Evolutionary conservation across 2,797 vertebrate genomes (phyloP), one percentile per base, ranked within the genome.

Genomic region (Cyprinodon diabolis): DNA sequence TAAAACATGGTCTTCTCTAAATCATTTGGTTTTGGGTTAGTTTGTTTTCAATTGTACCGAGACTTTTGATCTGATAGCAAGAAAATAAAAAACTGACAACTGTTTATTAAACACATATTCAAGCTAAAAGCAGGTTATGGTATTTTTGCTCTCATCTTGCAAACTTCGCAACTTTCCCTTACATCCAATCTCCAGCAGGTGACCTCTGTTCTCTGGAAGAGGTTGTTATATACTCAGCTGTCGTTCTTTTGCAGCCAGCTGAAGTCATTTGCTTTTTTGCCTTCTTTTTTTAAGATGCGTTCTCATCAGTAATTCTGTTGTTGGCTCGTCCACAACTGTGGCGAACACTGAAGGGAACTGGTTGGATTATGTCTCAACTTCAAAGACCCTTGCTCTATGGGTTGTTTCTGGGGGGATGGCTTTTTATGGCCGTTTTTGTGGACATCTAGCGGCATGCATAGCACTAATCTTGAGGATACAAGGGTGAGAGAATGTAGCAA

Each of bases 351-450:
- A 67, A 80, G 76, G 71, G 82, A 78, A 84, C 78, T 78, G 85
- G 82, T 90, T 70, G 60, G 15, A 1, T 57, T 25, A 69, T 81
- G 69, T 80, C 78, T 77, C 30, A 25, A 80, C 72, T 92, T 93
- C 89, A 91, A 91, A 92, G 84, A 68, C 56, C 45, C 77, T 45
- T 71, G 67, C 13, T 37, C 58, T 76, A 49, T 81, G 82, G 81
- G 68, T 74, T 68, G 84, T 79, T 79, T 66, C 80, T 86, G 74
- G 82, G 40, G 60, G 79, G 87, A 73, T 84, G 83, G 65, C 69
- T 66, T 89, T 93, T 94, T 93, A 93, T 82, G 89, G 83, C 84
- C 11, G 78, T 91, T 86, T 91, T 86, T 91, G 90, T 87, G 91
- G 89, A 92, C 88, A 90, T 84, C 82, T 80, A 76, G 82, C 56